phyloP scores from a whole-genome alignment of 2,888 invertebrate species.

The Clunio marinus region DNA sequence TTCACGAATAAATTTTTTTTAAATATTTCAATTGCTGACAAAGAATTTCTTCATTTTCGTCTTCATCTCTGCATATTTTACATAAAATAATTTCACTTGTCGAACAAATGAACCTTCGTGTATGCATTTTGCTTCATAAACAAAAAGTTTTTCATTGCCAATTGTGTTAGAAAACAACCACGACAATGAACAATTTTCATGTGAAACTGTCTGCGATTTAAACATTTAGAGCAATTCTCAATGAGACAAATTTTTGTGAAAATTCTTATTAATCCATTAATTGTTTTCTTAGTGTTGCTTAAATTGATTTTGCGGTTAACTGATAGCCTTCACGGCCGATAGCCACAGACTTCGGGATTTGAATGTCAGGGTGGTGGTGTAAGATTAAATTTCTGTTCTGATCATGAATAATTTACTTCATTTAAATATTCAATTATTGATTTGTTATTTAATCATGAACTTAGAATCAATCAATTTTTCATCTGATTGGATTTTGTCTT shows the following conservation, averaged over 20 bases:
- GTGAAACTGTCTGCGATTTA: too few relatives aligned
- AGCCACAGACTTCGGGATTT: not conserved
- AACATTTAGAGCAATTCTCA: not conserved
- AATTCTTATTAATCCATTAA: not conserved
- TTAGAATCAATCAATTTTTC: too few relatives aligned
- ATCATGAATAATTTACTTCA: slow-evolving; percentile 4
- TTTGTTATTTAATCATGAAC: too few relatives aligned
- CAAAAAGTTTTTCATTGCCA: not conserved
- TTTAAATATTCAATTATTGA: too few relatives aligned
- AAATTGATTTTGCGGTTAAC: slow-evolving; percentile 22
- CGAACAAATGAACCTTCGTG: not conserved
- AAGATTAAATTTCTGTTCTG: slow-evolving; percentile 20
- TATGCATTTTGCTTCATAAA: slow-evolving; percentile 2
- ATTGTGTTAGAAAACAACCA: not conserved
- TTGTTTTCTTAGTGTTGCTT: not conserved
- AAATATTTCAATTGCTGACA: not conserved
- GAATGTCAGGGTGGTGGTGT: slow-evolving; percentile 29
- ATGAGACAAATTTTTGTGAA: not conserved
- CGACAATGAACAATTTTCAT: slow-evolving; percentile 12
- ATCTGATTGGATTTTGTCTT: not conserved
- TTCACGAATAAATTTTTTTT: not conserved
- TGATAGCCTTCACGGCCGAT: not conserved
- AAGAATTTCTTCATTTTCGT: too few relatives aligned
- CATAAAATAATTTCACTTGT: not conserved
- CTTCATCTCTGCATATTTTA: not conserved